Evolutionary conservation across 2,888 invertebrate genomes (phyloP).

Genomic region (Beris chalybata): DNA sequence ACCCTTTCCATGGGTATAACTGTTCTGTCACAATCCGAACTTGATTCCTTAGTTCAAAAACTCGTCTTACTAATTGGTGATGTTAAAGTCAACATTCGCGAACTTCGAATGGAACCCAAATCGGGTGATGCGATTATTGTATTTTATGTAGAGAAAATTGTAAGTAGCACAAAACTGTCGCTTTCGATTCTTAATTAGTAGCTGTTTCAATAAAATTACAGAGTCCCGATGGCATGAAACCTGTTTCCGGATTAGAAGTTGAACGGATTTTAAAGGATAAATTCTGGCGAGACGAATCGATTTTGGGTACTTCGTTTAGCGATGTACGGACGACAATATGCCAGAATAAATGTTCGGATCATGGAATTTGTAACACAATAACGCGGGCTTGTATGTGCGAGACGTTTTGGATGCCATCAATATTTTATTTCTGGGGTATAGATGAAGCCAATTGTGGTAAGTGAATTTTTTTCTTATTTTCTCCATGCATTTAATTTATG

Average conservation of each 20-base stretch:
- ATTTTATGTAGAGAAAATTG: slow-evolving; percentile 68
- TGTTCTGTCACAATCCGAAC: slow-evolving; percentile 63
- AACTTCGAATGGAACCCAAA: slow-evolving; percentile 63
- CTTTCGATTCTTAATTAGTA: neutral
- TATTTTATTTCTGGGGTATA: slow-evolving; percentile 66
- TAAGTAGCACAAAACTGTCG: slow-evolving; percentile 44
- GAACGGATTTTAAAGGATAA: slow-evolving; percentile 69
- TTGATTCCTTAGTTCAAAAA: slow-evolving; percentile 75
- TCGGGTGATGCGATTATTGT: slow-evolving; percentile 66
- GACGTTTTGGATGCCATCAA: slow-evolving; percentile 95
- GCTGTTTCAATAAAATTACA: neutral
- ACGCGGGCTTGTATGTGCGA: slow-evolving; percentile 86
- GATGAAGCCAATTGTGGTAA: slow-evolving; percentile 81
- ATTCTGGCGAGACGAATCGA: slow-evolving; percentile 68
- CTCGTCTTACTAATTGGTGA: slow-evolving; percentile 77
- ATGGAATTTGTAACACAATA: slow-evolving; percentile 84
- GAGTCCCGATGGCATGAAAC: slow-evolving; percentile 46
- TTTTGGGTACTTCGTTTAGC: slow-evolving; percentile 71
- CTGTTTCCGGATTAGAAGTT: slow-evolving; percentile 65
- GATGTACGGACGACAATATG: slow-evolving; percentile 83
- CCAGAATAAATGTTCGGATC: slow-evolving; percentile 90
- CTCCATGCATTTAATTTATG: slow-evolving; percentile 6
- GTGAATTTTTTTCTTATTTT: slow-evolving; percentile 38
- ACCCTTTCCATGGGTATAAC: slow-evolving; percentile 75
- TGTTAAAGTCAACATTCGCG: slow-evolving; percentile 64